Evolutionary conservation across 2,797 vertebrate genomes (phyloP).

Genomic region (Cirrhinus mrigala): DNA sequence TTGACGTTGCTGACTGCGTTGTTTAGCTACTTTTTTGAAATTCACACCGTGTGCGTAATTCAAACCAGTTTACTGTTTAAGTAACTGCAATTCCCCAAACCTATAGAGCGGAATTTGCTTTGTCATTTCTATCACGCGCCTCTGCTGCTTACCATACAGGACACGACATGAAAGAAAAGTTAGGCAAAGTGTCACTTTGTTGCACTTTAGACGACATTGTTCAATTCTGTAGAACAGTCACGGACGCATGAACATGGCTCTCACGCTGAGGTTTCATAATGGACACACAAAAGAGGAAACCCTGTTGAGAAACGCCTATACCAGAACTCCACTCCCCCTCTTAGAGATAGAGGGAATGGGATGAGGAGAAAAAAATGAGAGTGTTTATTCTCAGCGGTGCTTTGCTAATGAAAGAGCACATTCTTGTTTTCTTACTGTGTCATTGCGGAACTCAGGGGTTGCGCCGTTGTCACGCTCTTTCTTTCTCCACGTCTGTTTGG

Average conservation of each 20-base stretch:
- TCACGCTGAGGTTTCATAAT: conserved; percentile 36
- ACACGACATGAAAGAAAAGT: conserved; percentile 25
- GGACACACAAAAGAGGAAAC: conserved; percentile 40
- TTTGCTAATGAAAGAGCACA: conserved; percentile 45
- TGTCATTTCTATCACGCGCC: neutral
- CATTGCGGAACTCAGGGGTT: conserved; percentile 26
- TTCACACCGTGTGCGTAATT: too few relatives aligned
- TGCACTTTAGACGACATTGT: conserved; percentile 40
- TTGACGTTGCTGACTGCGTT: too few relatives aligned
- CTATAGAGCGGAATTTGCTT: neutral
- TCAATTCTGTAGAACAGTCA: conserved; percentile 41
- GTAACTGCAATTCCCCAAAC: neutral
- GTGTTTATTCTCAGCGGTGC: conserved; percentile 35
- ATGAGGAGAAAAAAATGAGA: conserved; percentile 29
- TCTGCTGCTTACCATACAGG: conserved; percentile 10
- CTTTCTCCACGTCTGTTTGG: conserved; percentile 35
- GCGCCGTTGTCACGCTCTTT: conserved; percentile 28
- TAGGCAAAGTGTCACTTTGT: conserved; percentile 41
- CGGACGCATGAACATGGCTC: conserved; percentile 24
- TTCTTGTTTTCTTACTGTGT: conserved; percentile 37
- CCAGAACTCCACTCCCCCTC: conserved; percentile 14
- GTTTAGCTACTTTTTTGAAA: too few relatives aligned
- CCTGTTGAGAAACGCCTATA: conserved; percentile 43
- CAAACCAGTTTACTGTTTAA: too few relatives aligned
- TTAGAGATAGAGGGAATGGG: conserved; percentile 32